These are phyloP conservation scores for Syngnathoides biaculeatus DNA, from an alignment of 2,113 vertebrate genomes.

Conservation along the genomic window DNA sequence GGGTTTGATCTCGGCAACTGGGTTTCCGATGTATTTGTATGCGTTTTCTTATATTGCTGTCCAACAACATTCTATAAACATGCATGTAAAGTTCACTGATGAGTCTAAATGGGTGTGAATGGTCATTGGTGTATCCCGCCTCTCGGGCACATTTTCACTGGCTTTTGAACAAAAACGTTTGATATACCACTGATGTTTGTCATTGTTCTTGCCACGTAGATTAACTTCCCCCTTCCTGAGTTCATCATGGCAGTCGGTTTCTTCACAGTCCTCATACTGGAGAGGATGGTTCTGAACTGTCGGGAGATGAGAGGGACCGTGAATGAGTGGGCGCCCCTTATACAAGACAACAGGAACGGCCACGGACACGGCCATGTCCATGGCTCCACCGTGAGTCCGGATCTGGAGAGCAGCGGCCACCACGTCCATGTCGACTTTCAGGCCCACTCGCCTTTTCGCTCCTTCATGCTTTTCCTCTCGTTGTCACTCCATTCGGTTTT, in stretches of 20 bases:
- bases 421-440: slow-evolving; percentile 75
- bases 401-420: slow-evolving; percentile 66
- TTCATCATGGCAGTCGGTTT: slow-evolving; percentile 85
- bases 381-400: not conserved
- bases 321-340: slow-evolving; percentile 63
- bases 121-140: too few relatives aligned
- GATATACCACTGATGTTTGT: not conserved
- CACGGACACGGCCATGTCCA: slow-evolving; percentile 44
- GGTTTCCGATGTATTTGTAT: too few relatives aligned
- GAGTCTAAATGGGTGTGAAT: too few relatives aligned
- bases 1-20: too few relatives aligned
- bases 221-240: slow-evolving; percentile 76
- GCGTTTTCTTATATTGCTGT: too few relatives aligned
- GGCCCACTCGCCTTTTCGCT: slow-evolving; percentile 78
- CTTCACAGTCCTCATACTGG: slow-evolving; percentile 83
- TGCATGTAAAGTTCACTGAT: too few relatives aligned
- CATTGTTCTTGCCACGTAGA: slow-evolving; percentile 46
- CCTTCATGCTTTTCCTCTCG: slow-evolving; percentile 83
- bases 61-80: too few relatives aligned
- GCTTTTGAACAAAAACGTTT: too few relatives aligned
- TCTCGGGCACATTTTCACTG: not conserved
- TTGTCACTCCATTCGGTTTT: slow-evolving; percentile 87
- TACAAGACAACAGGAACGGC: slow-evolving; percentile 25
- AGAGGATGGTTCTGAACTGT: slow-evolving; percentile 77
- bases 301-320: slow-evolving; percentile 10